phyloP scores from a whole-genome alignment of 2,888 invertebrate species.

The Sycophila texana region DNA sequence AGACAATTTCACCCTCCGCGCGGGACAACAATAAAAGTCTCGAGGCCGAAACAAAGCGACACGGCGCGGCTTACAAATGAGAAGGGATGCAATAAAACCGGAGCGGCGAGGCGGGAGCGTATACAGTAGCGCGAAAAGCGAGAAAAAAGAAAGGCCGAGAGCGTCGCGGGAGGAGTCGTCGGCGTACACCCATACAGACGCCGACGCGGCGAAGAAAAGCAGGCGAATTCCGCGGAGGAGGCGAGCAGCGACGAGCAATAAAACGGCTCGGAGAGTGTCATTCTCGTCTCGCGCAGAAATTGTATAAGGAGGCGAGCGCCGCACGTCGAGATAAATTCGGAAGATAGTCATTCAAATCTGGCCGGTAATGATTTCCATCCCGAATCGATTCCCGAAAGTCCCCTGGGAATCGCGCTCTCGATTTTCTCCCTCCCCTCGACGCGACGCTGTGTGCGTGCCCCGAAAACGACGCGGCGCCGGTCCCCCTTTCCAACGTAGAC shows the following conservation, averaged over 20 bases:
- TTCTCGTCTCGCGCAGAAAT: conserved; percentile 9
- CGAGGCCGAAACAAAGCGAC: conserved; percentile 44
- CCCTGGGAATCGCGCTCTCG: conserved; percentile 69
- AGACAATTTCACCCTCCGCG: not conserved
- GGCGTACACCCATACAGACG: not conserved
- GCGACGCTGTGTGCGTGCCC: conserved; percentile 23
- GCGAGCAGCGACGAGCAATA: conserved; percentile 19
- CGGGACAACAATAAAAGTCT: conserved; percentile 36
- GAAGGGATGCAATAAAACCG: conserved; percentile 52
- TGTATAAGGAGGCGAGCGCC: not conserved
- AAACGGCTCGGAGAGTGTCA: conserved; percentile 36
- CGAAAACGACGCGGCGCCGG: conserved; percentile 12
- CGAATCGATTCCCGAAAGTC: conserved; percentile 74
- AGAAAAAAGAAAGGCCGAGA: not conserved
- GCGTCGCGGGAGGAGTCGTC: no score
- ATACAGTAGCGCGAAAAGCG: conserved; percentile 3
- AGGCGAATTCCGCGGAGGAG: not conserved
- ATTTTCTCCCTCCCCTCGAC: conserved; percentile 22
- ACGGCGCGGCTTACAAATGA: conserved; percentile 52
- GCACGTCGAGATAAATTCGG: conserved; percentile 52
- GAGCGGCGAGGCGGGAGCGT: conserved; percentile 32
- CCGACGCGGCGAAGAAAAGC: not conserved
- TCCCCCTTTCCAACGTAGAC: not conserved
- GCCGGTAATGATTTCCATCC: conserved; percentile 74
- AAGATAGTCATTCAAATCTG: conserved; percentile 75